Base-by-base conservation (phyloP, 1,140 invertebrate genomes). In the Neuroterus valhalla region DNA sequence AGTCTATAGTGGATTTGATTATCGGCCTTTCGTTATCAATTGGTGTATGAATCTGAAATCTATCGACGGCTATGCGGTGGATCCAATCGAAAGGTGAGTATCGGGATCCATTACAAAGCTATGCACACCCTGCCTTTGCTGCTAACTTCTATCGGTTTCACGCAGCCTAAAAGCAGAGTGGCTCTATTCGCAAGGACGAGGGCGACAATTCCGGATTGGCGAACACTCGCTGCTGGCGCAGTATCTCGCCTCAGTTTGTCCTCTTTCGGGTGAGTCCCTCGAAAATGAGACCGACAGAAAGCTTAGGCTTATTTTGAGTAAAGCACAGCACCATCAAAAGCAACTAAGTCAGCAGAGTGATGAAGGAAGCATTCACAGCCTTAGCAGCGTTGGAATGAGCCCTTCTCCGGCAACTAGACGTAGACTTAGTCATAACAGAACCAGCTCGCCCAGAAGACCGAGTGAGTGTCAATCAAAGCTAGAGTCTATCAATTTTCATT, bases 131-230 rank as follows among this genome's bases (percentile, higher is more conserved):
- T 48, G 4, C 19, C 23, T 55, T 26, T 55, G 26, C 55, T 62
- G 31, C n/a, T 31, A 62, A 62, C n/a, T 6, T 4, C 23, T 3
- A 15, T 69, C 73, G 79, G 79, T 48, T 77, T 73, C 67, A 88
- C 90, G 62, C 88, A 97, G 96, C 87, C 92, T 98, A 73, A 96
- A 97, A 91, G 96, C 96, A n/a, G 96, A 98, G 87, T 98, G 97
- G 97, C 89, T 98, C 55, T 98, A 97, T 87, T 97, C 96, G 78
- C 97, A 98, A 91, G 96, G 96, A 23, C 93, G 95, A 84, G 96
- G 96, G 14, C 92, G 96, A 72, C 94, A 96, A 87, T 98, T 95
- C 90, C 93, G 94, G 62, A 90, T 94, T 31, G 96, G 96, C 4
- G 95, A 98, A 85, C 96, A 98, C 81, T 86, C 91, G 14, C 92